Evolutionary conservation across 2,113 vertebrate genomes (phyloP).

Genomic region (Glareola pratincola): DNA sequence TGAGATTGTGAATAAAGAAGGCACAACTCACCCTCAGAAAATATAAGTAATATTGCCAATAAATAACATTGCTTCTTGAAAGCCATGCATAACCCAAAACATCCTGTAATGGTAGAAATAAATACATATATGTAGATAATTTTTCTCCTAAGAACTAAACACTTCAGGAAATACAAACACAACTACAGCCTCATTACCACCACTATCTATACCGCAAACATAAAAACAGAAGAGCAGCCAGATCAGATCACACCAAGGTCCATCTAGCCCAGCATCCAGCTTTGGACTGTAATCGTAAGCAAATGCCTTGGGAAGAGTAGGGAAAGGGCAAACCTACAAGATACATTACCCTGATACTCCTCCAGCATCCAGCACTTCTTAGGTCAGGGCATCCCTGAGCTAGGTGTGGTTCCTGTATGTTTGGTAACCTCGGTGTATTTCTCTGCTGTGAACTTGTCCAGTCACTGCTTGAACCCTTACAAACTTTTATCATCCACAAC

Average conservation of each 20-base stretch:
- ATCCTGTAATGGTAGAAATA: not conserved
- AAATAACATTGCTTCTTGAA: not conserved
- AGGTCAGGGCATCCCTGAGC: not conserved
- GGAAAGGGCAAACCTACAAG: not conserved
- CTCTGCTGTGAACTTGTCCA: not conserved
- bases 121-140: not conserved
- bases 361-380: not conserved
- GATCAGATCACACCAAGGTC: not conserved
- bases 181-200: not conserved
- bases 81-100: not conserved
- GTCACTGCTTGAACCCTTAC: not conserved
- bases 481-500: not conserved
- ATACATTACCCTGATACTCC: not conserved
- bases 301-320: not conserved
- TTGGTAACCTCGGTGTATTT: not conserved
- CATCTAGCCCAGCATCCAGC: not conserved
- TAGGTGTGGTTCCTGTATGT: not conserved
- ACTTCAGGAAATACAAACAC: not conserved
- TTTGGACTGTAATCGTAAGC: not conserved
- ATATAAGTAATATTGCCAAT: not conserved
- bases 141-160: not conserved
- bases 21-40: not conserved
- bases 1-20: not conserved
- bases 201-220: not conserved
- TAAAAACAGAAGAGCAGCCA: not conserved